Base-by-base conservation (phyloP, 37 sponge, comb jelly and placozoan genomes). In the Spongilla lacustris region DNA sequence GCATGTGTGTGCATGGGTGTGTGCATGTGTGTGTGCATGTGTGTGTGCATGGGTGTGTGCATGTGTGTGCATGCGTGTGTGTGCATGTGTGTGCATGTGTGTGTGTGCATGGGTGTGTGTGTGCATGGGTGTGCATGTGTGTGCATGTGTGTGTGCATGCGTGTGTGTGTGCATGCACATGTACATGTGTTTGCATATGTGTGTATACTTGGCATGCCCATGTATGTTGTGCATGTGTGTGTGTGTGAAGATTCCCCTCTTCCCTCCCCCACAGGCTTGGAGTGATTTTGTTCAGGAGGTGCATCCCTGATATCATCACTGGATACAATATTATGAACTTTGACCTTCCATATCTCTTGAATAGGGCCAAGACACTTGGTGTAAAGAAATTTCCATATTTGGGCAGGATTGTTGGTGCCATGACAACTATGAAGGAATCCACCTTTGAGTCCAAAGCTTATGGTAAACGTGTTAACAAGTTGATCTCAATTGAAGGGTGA, bases 321-420 rank as follows among this genome's bases (percentile, higher is more conserved):
- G 99, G 99, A 4, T 98, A 98, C 91, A 98, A 98, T 76, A 96
- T 98, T 68, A 83, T 95, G 75, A 98, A 98, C 85, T 98, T 96
- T 85, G 97, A 96, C 82, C 82, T 98, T 12, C 99, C 99, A 1
- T 98, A 98, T 83, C 94, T 98, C 33, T 81, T 98, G 41, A 97
- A 98, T 81, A 71, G 99, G 78, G 94, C 97, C 2, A 89, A 83
- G 48, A 85, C 91, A 33, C 85, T 98, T 12, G 92, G 87, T 66
- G 87, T 92, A 28, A 4, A 49, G 2, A 10, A 29, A 4, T 98
- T 98, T 74, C 94, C 99, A 19, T 95, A 69, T 76, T 77, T 98
- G 76, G 99, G 99, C 2, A 73, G 99, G 25, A 80, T 95, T 4
- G 24, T 4, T 0, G 30, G 76, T 67, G 84, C 75, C 69, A 17